These are phyloP conservation scores for Drosophila burlai DNA, from an alignment of 1,140 invertebrate genomes.

Conservation along the genomic window DNA sequence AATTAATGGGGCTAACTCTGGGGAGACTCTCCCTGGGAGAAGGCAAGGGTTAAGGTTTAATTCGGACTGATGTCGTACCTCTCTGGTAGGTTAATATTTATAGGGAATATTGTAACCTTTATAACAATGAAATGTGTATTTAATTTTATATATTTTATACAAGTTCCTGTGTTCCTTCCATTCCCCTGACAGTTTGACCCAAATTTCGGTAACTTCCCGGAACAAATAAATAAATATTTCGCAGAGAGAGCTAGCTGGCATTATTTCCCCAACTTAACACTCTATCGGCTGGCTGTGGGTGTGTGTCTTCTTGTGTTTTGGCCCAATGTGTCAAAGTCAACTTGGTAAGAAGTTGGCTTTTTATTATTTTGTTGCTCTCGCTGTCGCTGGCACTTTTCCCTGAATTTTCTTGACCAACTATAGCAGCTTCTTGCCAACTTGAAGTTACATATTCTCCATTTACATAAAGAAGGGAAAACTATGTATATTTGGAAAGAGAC, in stretches of 20 bases:
- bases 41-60: not conserved
- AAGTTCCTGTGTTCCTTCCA: not conserved
- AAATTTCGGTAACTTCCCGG: slow-evolving; percentile 10
- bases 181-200: slow-evolving; percentile 16
- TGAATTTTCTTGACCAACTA: slow-evolving; percentile 23
- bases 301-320: slow-evolving; percentile 48
- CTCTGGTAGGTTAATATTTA: too few relatives aligned
- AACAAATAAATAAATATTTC: slow-evolving; percentile 58
- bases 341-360: slow-evolving; percentile 77
- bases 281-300: not conserved
- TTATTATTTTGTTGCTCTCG: slow-evolving; percentile 76
- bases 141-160: not conserved
- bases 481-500: not conserved
- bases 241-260: not conserved
- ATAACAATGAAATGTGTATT: not conserved
- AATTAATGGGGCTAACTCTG: slow-evolving; percentile 32
- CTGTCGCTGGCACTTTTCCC: slow-evolving; percentile 61
- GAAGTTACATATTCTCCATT: not conserved
- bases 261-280: not conserved
- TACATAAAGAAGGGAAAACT: too few relatives aligned
- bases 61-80: not conserved
- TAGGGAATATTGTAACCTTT: not conserved
- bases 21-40: not conserved
- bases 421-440: not conserved
- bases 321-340: slow-evolving; percentile 82